These are phyloP conservation scores for Hycleus cichorii DNA, from an alignment of 1,140 invertebrate genomes.

Conservation along the genomic window DNA sequence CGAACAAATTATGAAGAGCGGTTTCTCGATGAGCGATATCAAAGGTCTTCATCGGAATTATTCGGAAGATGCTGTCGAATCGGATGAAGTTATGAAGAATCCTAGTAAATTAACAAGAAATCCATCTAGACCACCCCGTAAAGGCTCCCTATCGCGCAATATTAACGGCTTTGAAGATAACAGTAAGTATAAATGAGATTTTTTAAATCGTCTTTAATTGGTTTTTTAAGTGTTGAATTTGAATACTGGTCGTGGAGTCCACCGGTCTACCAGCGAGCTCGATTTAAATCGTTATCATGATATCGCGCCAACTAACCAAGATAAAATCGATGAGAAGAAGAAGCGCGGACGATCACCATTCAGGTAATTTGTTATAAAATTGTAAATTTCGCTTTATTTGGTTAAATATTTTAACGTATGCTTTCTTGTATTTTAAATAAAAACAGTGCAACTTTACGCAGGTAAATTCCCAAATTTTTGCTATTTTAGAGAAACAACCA, in stretches of 20 bases:
- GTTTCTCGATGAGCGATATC: slow-evolving; percentile 89
- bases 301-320: slow-evolving; percentile 46
- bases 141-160: slow-evolving; percentile 61
- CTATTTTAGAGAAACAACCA: slow-evolving; percentile 5
- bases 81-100: slow-evolving; percentile 57
- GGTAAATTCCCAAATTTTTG: slow-evolving; percentile 19
- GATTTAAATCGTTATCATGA: slow-evolving; percentile 61
- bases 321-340: slow-evolving; percentile 69
- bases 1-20: slow-evolving; percentile 86
- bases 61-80: slow-evolving; percentile 69
- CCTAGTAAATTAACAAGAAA: slow-evolving; percentile 45
- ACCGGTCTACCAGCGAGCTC: slow-evolving; percentile 64
- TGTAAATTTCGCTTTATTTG: background rate
- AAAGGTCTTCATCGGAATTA: slow-evolving; percentile 81
- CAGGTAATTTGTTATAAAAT: slow-evolving; percentile 50
- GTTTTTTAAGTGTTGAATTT: slow-evolving; percentile 36
- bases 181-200: slow-evolving; percentile 21
- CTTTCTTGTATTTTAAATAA: slow-evolving; percentile 8
- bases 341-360: slow-evolving; percentile 83
- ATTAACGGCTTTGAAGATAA: slow-evolving; percentile 37
- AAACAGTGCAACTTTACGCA: slow-evolving; percentile 28
- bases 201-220: background rate
- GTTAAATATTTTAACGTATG: background rate
- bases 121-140: slow-evolving; percentile 64
- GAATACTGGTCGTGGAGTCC: slow-evolving; percentile 48